Evolutionary conservation across 2,888 invertebrate genomes (phyloP), one percentile per base, ranked within the genome.

Genomic region (Xestia ashworthii): DNA sequence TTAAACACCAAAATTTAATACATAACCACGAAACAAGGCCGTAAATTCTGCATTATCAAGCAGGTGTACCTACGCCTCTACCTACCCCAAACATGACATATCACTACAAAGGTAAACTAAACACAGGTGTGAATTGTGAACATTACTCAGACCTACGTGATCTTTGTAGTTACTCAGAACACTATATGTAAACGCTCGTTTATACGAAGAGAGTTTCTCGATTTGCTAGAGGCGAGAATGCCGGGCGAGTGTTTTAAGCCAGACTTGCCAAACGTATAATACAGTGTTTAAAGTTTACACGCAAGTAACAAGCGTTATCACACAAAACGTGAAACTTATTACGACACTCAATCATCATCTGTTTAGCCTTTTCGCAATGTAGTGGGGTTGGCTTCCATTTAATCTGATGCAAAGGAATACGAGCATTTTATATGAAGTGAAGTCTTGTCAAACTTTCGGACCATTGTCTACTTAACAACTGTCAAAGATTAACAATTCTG

Each of bases 91-190:
- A 74, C 74, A 74, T 71, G 85, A 81, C 85, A 68, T 81, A 71
- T 71, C 81, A 68, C 66, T 53, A 65, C 74, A 74, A 74, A 71
- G 44, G 67, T 82, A 81, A 60, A 76, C 71, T 76, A 82, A 71
- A 75, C 86, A 41, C 84, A 85, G 85, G 79, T 84, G 84, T 65
- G 60, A 82, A 82, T 66, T 76, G 79, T 71, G 68, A 64, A 46
- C 75, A 85, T 85, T 62, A 82, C 70, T 84, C 79, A 71, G 53
- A 41, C 12, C 64, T 82, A 85, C 79, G 86, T 84, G 83, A 73
- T 66, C 85, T 76, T 81, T 66, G 50, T 74, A 83, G 48, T 74
- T 71, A 60, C 65, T 70, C 48, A 64, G 66, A 77, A 81, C 69
- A 53, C n/a, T 55, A 55, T 25, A 62, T 65, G 25, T 14, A 19